phyloP scores from a whole-genome alignment of 2,797 vertebrate genomes.

The Malurus leucopterus region DNA sequence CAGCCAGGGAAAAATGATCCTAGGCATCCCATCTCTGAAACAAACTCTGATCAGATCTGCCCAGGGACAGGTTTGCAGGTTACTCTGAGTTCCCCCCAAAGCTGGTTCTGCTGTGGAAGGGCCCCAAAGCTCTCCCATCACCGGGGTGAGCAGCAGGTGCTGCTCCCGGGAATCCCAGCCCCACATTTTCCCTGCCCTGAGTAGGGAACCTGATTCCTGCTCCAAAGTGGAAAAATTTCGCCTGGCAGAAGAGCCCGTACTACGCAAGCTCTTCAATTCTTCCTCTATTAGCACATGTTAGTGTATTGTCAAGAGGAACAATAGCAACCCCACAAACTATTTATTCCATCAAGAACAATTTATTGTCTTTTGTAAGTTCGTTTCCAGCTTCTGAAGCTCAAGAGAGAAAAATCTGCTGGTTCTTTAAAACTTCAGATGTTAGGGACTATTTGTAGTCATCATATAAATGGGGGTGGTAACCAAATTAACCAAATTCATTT shows the following conservation, averaged over 20 bases:
- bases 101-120: neutral
- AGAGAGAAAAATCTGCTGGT: constrained; percentile 54
- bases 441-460: constrained; percentile 65
- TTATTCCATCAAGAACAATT: constrained; percentile 62
- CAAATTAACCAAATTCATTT: constrained; percentile 70
- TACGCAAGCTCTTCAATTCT: constrained; percentile 60
- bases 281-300: constrained; percentile 60
- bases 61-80: neutral
- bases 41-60: neutral
- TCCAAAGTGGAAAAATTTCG: constrained; percentile 49
- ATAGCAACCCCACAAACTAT: constrained; percentile 60
- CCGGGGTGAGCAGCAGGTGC: constrained; percentile 1
- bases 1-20: neutral
- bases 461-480: constrained; percentile 68
- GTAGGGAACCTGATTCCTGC: constrained; percentile 11
- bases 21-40: neutral
- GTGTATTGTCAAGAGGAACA: constrained; percentile 58
- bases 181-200: neutral
- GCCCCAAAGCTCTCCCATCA: neutral
- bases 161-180: neutral
- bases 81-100: neutral
- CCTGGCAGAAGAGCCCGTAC: constrained; percentile 36
- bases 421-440: constrained; percentile 68
- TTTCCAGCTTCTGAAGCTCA: constrained; percentile 63
- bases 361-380: constrained; percentile 57